Conservation (phyloP, 2,113 vertebrate genomes). For the Ginglymostoma cirratum region DNA sequence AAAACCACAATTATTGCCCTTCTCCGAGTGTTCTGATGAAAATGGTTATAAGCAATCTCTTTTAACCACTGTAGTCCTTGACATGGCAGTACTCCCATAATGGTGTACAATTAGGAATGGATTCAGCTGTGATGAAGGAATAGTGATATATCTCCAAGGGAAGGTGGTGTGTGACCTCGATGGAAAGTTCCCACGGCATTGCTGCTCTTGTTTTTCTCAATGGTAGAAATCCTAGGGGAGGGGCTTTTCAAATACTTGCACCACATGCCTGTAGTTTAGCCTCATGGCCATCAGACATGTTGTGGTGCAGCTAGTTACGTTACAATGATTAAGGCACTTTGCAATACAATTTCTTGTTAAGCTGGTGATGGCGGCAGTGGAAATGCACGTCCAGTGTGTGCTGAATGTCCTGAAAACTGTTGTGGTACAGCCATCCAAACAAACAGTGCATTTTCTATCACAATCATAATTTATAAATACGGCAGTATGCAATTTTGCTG, state of each 20-base stretch:
- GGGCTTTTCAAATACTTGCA: background rate
- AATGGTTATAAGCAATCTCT: background rate
- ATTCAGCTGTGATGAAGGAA: background rate
- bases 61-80: background rate
- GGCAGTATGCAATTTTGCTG: background rate
- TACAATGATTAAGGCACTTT: background rate
- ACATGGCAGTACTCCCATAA: background rate
- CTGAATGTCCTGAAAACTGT: background rate
- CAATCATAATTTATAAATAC: background rate
- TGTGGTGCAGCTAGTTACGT: background rate
- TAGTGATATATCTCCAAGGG: background rate
- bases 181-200: background rate
- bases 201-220: background rate
- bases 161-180: background rate
- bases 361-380: too few relatives aligned
- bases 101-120: background rate
- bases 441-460: background rate
- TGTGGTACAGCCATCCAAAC: background rate
- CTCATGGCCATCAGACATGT: background rate
- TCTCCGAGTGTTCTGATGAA: background rate
- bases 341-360: background rate
- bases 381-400: background rate
- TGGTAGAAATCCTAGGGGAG: background rate
- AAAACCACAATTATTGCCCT: background rate
- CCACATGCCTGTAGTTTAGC: background rate